Base-by-base conservation (phyloP, 92 coral and sea anemone species). In the Galaxea fascicularis region DNA sequence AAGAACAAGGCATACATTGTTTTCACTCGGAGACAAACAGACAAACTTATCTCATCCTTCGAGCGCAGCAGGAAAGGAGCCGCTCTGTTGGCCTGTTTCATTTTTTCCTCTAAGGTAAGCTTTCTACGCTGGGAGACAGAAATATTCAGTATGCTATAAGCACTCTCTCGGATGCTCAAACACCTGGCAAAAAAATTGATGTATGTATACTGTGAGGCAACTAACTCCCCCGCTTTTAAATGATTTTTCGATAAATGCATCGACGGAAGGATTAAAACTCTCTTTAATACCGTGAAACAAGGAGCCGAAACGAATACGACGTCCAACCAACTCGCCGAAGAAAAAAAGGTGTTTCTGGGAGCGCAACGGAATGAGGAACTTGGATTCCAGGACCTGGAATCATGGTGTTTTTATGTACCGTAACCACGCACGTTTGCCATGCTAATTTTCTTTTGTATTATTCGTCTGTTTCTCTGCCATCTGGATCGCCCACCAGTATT, bases 181-280 rank as follows among this genome's bases (percentile, higher is more conserved):
- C 70, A 65, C 59, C 76, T 71, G 76, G 57, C 57, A 20, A 71
- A 46, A 71, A 71, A 24, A 25, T 44, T 47, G 76, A 71, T 71
- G 30, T 46, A 71, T 71, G 58, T 44, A 45, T 45, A 39, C 20
- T 49, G 11, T 0, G 25, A 46, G 57, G 16, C 58, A 18, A 9
- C 57, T 10, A 44, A 71, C 76, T n/a, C 76, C 76, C 76, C 56
- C 76, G 76, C 76, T 46, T 47, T 67, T 35, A 28, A 18, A 13
- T 45, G 8, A 7, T 60, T 60, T 60, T 22, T 22, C 29, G 20
- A 71, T 47, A 45, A 71, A 71, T 22, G 14, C 21, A 46, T n/a
- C 44, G 20, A 25, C 12, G 8, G 70, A 65, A 27, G 20, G 20
- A 14, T 28, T 18, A 25, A 25, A 18, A 25, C 70, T 65, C 44